Evolutionary conservation across 2,113 vertebrate genomes (phyloP), one percentile per base, ranked within the genome.

Genomic region (Lasiurus cinereus): DNA sequence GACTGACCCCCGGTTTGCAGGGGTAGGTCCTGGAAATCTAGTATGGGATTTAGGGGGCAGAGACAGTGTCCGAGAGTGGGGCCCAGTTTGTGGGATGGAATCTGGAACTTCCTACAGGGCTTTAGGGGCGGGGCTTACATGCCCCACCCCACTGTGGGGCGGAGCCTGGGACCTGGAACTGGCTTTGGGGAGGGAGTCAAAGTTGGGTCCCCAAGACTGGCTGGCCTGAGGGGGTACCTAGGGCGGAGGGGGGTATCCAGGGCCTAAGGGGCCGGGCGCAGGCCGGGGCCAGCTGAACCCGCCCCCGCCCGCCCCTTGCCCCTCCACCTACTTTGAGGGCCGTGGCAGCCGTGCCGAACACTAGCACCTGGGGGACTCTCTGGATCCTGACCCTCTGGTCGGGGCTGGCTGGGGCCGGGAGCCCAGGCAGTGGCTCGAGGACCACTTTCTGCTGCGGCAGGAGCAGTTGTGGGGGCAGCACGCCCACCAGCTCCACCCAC

Each of bases 381-480:
- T 98, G 98, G 96, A 98, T 98, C 96, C 97, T 97, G 97, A 98
- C 98, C 97, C 98, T 98, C 96, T 97, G 98, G 95, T 98, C 93
- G 77, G 97, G 97, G 95, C 98, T 97, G 96, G 97, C 97, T 90
- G 69, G 96, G 93, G 97, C 89, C 84, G 96, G 92, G 88, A 98
- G 96, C 94, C 97, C 97, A 24, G 96, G 92, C 66, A 96, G 97
- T 92, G 97, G 98, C 97, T 98, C 97, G 92, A 98, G 94, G 91
- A 97, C 97, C 96, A 97, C 97, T 96, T 96, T 97, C 94, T 91
- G 97, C 92, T 96, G 97, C 93, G 97, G 96, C 95, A 97, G 96
- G 96, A 98, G 97, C 91, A 98, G 97, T 59, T 96, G 97, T 85
- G 96, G 97, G 95, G 98, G 96, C 88, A 97, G 96, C 96, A 96